Conservation (phyloP, 2,797 vertebrate species). For the Phrynocephalus vlangalii region DNA sequence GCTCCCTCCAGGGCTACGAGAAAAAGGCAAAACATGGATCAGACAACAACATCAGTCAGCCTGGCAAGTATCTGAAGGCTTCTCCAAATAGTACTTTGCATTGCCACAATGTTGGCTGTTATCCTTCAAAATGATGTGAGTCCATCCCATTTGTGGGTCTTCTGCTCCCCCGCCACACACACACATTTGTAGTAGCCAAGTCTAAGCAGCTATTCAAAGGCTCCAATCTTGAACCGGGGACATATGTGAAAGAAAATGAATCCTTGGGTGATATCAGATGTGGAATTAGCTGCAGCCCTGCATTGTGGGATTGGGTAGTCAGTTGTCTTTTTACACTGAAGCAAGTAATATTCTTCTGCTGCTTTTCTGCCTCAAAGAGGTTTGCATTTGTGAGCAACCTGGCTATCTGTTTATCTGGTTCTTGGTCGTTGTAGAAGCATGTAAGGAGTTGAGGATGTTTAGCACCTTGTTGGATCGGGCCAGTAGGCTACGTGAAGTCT, state of each 20-base stretch:
- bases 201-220: no score
- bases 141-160: neutral
- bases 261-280: conserved; percentile 43
- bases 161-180: no score
- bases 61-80: conserved; percentile 46
- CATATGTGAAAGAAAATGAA: neutral
- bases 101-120: neutral
- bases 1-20: conserved; percentile 8
- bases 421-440: conserved; percentile 22
- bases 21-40: neutral
- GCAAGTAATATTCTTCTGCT: conserved; percentile 43
- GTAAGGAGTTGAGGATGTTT: neutral
- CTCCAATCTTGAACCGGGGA: no score
- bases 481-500: neutral
- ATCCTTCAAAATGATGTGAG: neutral
- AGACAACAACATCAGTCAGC: conserved; percentile 46
- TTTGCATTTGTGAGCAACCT: conserved; percentile 58
- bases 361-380: conserved; percentile 50
- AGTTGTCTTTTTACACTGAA: conserved; percentile 47
- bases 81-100: conserved; percentile 8
- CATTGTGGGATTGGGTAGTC: conserved; percentile 60
- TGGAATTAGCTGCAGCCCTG: conserved; percentile 68
- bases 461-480: accelerated
- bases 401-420: conserved; percentile 20
- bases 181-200: no score